phyloP scores from a whole-genome alignment of 2,113 vertebrate species.

The Eurystomus gularis region DNA sequence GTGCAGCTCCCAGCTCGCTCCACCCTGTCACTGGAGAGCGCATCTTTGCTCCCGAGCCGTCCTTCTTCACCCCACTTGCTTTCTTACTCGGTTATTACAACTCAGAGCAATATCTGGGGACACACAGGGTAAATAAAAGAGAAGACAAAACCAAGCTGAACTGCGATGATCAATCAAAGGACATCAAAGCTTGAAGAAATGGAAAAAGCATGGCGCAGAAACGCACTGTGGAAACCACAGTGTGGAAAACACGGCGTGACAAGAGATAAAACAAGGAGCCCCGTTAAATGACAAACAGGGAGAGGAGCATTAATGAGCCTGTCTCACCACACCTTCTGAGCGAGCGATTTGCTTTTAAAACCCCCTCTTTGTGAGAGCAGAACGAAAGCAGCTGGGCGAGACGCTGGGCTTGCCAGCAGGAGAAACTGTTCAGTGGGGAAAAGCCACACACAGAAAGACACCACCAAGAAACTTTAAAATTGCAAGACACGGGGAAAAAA shows the following conservation, averaged over 20 bases:
- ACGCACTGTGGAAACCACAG: background rate
- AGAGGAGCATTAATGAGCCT: background rate
- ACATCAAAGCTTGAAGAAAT: background rate
- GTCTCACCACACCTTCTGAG: background rate
- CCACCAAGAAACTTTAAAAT: background rate
- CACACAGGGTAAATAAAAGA: background rate
- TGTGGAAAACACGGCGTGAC: background rate
- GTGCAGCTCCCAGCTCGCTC: background rate
- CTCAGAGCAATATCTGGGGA: background rate
- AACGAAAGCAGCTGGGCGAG: background rate
- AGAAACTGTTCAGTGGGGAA: background rate
- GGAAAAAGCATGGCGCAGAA: background rate
- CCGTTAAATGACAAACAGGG: background rate
- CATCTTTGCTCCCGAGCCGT: background rate
- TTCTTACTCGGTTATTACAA: background rate
- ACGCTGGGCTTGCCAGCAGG: background rate
- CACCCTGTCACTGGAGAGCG: background rate
- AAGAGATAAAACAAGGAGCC: slow-evolving; percentile 19
- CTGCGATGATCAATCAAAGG: background rate
- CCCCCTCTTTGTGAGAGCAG: background rate
- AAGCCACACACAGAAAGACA: background rate
- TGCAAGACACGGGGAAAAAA: background rate
- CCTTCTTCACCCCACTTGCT: background rate
- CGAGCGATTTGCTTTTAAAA: background rate
- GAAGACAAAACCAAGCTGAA: background rate